A percentile compares a stretch with the other conserved stretches of the same genome.
Conservation (phyloP, 2,888 invertebrate species). For the Schizotus pectinicornis region DNA sequence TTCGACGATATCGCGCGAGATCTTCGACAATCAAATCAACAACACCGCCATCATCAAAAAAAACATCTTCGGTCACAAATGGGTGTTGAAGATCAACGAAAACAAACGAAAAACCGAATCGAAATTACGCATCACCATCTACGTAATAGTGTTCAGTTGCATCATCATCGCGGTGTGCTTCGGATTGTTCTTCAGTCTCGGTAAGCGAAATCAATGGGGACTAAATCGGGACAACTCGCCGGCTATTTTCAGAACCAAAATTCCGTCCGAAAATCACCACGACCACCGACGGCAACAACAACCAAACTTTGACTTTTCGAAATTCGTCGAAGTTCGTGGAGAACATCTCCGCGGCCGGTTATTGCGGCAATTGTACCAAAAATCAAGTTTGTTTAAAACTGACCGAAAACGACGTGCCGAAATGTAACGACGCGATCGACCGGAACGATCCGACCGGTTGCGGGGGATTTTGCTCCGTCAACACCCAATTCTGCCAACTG, state of each 20-base stretch:
- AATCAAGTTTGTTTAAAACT: slow-evolving; percentile 49
- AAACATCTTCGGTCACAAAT: slow-evolving; percentile 54
- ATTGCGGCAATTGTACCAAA: slow-evolving; percentile 11
- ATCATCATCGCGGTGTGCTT: slow-evolving; percentile 46
- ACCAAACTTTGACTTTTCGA: background rate
- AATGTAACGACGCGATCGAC: slow-evolving; percentile 48
- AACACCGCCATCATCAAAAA: slow-evolving; percentile 51
- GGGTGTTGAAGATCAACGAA: slow-evolving; percentile 56
- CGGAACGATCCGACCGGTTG: slow-evolving; percentile 63
- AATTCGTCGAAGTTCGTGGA: background rate
- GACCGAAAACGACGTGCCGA: slow-evolving; percentile 44
- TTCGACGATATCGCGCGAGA: slow-evolving; percentile 48
- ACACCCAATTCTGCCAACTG: slow-evolving; percentile 69
- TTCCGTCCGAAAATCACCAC: background rate
- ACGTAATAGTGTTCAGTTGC: slow-evolving; percentile 47
- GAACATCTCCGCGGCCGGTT: background rate
- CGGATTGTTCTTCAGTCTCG: slow-evolving; percentile 48
- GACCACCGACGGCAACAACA: background rate
- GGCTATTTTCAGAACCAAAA: no score
- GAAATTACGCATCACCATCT: slow-evolving; percentile 39
- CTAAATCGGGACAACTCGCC: background rate
- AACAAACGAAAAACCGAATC: slow-evolving; percentile 21
- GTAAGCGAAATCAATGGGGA: slow-evolving; percentile 38
- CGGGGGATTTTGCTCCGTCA: slow-evolving; percentile 69
- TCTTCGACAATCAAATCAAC: slow-evolving; percentile 43